Evolutionary conservation across 2,113 vertebrate genomes (phyloP).

Genomic region (Takifugu flavidus): DNA sequence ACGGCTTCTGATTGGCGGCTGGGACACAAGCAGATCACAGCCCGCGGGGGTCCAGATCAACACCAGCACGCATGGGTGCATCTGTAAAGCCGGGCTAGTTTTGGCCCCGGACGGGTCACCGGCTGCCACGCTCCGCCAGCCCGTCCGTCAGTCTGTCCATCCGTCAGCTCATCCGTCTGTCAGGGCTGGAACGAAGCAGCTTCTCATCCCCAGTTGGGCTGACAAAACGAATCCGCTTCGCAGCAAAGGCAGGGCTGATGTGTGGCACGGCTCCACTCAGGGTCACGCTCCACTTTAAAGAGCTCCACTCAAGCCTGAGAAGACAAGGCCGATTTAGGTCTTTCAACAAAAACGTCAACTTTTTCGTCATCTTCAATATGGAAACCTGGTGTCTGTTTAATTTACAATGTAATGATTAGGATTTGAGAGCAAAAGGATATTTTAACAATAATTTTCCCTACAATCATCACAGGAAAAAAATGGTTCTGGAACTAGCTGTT

Average conservation of each 20-base stretch:
- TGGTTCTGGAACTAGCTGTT: neutral
- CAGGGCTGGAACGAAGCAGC: slow-evolving; percentile 28
- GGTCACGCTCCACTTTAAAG: neutral
- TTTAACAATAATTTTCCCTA: too few relatives aligned
- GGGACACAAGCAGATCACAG: slow-evolving; percentile 55
- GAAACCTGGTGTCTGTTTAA: neutral
- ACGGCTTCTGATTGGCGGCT: slow-evolving; percentile 23
- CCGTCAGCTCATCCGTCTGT: slow-evolving; percentile 48
- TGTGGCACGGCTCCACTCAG: neutral
- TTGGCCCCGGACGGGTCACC: slow-evolving; percentile 41
- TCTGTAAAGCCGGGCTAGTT: slow-evolving; percentile 38
- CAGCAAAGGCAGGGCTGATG: slow-evolving; percentile 17
- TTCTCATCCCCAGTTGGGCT: slow-evolving; percentile 19
- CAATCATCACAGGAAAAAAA: neutral
- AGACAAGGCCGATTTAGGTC: neutral
- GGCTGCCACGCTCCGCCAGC: slow-evolving; percentile 47
- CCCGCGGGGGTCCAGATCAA: slow-evolving; percentile 41
- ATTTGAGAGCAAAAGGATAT: too few relatives aligned
- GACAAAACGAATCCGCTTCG: slow-evolving; percentile 21
- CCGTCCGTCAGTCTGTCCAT: slow-evolving; percentile 47
- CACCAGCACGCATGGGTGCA: slow-evolving; percentile 38
- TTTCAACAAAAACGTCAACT: neutral
- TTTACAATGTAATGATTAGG: too few relatives aligned
- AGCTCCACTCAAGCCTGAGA: neutral
- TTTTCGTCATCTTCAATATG: neutral